These are phyloP conservation scores for Leucoraja ocellata DNA, from an alignment of 2,797 vertebrate species.

Conservation along the genomic window DNA sequence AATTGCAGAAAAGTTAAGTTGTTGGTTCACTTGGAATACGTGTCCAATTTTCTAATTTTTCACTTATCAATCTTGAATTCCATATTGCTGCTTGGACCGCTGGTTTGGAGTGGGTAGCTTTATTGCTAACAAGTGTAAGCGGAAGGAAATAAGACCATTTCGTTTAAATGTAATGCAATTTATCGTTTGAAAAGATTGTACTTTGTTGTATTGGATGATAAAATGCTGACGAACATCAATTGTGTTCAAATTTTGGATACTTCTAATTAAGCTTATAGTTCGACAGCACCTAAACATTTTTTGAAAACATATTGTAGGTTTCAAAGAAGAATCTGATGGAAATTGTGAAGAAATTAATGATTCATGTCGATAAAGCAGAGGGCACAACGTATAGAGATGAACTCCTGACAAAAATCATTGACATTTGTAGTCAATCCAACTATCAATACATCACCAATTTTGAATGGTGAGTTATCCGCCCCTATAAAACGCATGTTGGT, in stretches of 20 bases:
- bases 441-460: conserved; percentile 99
- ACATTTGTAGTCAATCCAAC: conserved; percentile 97
- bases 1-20: background rate
- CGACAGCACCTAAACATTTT: background rate
- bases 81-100: too few species aligned
- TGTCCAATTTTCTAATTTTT: background rate
- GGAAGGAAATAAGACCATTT: background rate
- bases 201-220: background rate
- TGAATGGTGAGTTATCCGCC: conserved; percentile 70
- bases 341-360: conserved; percentile 97
- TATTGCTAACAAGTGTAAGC: background rate
- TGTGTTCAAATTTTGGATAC: background rate
- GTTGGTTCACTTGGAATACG: background rate
- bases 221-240: background rate
- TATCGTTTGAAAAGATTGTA: background rate
- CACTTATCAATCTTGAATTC: background rate
- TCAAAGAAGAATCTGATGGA: conserved; percentile 99
- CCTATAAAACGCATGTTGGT: background rate
- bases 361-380: conserved; percentile 96
- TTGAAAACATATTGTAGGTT: conserved; percentile 61
- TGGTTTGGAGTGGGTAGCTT: background rate
- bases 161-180: background rate
- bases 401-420: conserved; percentile 95
- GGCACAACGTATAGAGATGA: conserved; percentile 94
- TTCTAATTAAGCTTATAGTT: background rate